Percentiles rank a stretch among this genome's conserved stretches.
These are phyloP conservation scores for Perognathus longimembris DNA, from an alignment of 2,113 vertebrate genomes.

Conservation along the genomic window DNA sequence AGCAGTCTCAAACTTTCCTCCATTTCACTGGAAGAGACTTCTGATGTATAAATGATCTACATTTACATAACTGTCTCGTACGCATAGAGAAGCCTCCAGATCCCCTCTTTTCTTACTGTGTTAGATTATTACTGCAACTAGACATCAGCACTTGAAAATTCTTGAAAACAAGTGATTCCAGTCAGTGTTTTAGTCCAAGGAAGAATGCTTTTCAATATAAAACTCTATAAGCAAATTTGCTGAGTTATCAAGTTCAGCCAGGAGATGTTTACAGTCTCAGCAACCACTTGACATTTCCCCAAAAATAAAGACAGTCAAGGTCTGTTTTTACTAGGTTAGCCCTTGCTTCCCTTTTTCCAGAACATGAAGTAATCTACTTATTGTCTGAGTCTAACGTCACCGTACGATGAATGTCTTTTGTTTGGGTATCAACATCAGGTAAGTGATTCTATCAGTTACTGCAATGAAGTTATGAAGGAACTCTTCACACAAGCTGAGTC, in stretches of 20 bases:
- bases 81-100: conserved; percentile 4
- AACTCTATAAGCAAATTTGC: not conserved
- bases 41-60: not conserved
- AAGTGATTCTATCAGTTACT: not conserved
- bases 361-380: conserved; percentile 54
- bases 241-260: conserved; percentile 23
- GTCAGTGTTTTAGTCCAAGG: conserved; percentile 6
- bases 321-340: not conserved
- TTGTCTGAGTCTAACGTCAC: not conserved
- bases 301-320: not conserved
- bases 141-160: conserved; percentile 41
- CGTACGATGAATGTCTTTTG: conserved; percentile 27
- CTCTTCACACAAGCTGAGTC: not conserved
- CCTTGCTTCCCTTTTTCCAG: conserved; percentile 29
- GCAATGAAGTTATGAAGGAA: not conserved
- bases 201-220: not conserved
- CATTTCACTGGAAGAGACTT: not conserved
- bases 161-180: not conserved
- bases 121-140: not conserved
- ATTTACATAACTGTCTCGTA: not conserved
- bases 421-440: not conserved
- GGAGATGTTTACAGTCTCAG: not conserved
- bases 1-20: not conserved
- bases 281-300: conserved; percentile 1
- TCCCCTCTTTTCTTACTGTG: not conserved